Base-by-base conservation (phyloP, 2,888 invertebrate species). In the Dryobota labecula region DNA sequence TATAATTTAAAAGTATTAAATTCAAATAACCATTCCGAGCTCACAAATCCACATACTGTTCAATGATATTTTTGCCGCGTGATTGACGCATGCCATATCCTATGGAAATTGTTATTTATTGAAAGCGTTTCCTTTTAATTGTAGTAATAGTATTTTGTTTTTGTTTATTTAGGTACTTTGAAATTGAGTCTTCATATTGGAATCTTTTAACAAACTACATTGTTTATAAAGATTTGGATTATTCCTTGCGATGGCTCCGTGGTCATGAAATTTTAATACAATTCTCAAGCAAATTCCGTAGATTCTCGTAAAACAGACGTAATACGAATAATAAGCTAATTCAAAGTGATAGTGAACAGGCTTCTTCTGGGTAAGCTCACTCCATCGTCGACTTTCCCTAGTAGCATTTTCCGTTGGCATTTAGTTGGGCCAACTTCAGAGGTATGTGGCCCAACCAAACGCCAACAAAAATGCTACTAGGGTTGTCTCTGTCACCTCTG, bases 281-380 rank as follows among this genome's bases (percentile, higher is more conserved):
- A 57, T 27, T 30, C 53, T 36, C 15, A 11, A 24, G 24, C n/a
- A 56, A 61, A 69, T 49, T 43, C 36, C 43, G 24, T 51, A 38
- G 38, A 45, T 57, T 75, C 43, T 61, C 60, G 43, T 69, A 75
- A 75, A 61, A 56, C 53, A 58, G 30, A 74, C 38, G 36, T 69
- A 74, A 74, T 57, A n/a, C n/a, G n/a, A n/a, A n/a, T n/a, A n/a
- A n/a, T n/a, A n/a, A n/a, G n/a, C n/a, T n/a, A n/a, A n/a, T n/a
- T n/a, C n/a, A n/a, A n/a, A n/a, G n/a, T n/a, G n/a, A n/a, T n/a
- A n/a, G n/a, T n/a, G n/a, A n/a, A n/a, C n/a, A n/a, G n/a, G n/a
- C n/a, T n/a, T n/a, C n/a, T n/a, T n/a, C n/a, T n/a, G n/a, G n/a
- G n/a, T n/a, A n/a, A n/a, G n/a, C n/a, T n/a, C n/a, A n/a, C n/a